A percentile compares a stretch with the other conserved stretches of the same genome.
phyloP scores from a whole-genome alignment of 2,113 vertebrate genomes.

The Connochaetes taurinus region DNA sequence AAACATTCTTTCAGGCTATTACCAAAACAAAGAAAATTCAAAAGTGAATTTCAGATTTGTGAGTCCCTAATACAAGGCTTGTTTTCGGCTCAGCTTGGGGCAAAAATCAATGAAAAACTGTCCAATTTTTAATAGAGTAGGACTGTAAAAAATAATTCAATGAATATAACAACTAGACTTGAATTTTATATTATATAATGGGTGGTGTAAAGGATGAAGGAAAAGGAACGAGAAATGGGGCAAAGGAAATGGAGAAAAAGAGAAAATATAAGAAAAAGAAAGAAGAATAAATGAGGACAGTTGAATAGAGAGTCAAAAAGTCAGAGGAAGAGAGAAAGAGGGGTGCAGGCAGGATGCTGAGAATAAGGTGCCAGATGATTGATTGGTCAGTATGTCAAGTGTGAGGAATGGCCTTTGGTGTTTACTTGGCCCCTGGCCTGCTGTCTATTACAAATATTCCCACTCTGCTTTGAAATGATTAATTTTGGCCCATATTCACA shows the following conservation, averaged over 20 bases:
- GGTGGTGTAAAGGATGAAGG: background rate
- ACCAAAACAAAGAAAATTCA: background rate
- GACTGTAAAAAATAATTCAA: background rate
- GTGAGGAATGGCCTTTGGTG: background rate
- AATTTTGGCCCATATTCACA: background rate
- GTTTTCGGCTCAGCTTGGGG: background rate
- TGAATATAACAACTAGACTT: background rate
- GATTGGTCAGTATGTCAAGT: background rate
- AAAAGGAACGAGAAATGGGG: background rate
- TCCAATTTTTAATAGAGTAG: background rate
- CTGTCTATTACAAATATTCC: background rate
- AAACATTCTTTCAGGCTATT: background rate
- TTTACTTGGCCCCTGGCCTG: background rate
- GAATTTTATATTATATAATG: background rate
- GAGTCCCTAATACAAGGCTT: background rate
- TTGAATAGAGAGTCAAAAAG: background rate
- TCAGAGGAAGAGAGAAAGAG: background rate
- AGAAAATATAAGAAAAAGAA: background rate
- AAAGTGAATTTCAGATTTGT: conserved; percentile 5
- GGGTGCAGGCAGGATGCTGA: no score
- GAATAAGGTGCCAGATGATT: no score
- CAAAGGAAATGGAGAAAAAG: background rate
- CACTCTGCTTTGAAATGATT: background rate
- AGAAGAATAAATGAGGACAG: background rate
- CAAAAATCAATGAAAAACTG: background rate